These are phyloP conservation scores for Anodontia alba DNA, from an alignment of 2,888 invertebrate species.

Conservation along the genomic window DNA sequence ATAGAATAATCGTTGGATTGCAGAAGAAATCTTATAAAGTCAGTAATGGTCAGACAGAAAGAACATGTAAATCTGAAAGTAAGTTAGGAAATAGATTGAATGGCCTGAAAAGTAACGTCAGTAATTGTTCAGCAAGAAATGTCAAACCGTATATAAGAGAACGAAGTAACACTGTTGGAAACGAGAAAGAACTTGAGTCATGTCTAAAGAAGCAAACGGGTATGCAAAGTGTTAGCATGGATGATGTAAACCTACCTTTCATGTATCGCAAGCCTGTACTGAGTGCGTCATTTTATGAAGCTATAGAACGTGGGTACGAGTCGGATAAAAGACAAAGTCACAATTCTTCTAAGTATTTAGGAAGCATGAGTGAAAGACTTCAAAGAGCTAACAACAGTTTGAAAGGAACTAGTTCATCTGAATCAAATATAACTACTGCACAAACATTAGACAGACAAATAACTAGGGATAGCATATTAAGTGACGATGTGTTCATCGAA, in stretches of 20 bases:
- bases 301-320: conserved; percentile 52
- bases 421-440: not conserved
- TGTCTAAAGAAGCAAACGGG: conserved; percentile 25
- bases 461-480: conserved; percentile 23
- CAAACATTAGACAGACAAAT: conserved; percentile 7
- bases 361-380: not conserved
- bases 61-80: not conserved
- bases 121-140: conserved; percentile 43
- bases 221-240: conserved; percentile 47
- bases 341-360: not conserved
- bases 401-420: not conserved
- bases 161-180: conserved; percentile 31
- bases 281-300: conserved; percentile 56
- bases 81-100: not conserved
- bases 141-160: conserved; percentile 34
- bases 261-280: conserved; percentile 28
- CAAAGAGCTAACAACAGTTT: not conserved
- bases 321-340: conserved; percentile 18
- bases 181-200: conserved; percentile 9
- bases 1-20: not conserved
- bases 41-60: not conserved
- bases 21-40: not conserved
- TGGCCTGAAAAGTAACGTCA: conserved; percentile 32
- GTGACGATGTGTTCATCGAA: conserved; percentile 50
- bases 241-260: conserved; percentile 43